phyloP scores from a whole-genome alignment of 2,797 vertebrate species.

The Uromys caudimaculatus region DNA sequence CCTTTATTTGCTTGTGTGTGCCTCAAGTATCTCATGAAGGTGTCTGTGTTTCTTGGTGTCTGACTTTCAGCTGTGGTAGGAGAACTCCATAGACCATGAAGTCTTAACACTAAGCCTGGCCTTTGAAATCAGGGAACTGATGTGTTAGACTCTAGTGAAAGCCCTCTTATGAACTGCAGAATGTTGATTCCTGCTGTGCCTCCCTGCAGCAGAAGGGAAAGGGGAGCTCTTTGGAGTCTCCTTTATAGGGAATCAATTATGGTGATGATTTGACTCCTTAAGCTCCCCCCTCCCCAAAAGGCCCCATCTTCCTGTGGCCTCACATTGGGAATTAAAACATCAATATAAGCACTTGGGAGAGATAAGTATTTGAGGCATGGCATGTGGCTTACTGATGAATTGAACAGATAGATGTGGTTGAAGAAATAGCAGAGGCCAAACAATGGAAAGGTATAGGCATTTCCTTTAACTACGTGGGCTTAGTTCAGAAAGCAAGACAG shows the following conservation, averaged over 20 bases:
- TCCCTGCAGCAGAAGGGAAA: rapidly evolving
- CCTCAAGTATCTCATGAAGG: background rate
- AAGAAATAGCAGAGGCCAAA: background rate
- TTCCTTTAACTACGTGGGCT: background rate
- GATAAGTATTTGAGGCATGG: background rate
- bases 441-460: background rate
- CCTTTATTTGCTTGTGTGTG: background rate
- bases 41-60: background rate
- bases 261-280: background rate
- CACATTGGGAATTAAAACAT: background rate
- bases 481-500: background rate
- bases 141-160: background rate
- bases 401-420: background rate
- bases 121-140: no score
- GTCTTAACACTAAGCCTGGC: background rate
- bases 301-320: background rate
- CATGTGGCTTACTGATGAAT: background rate
- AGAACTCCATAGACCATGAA: no score
- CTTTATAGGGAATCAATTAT: no score
- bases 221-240: no score
- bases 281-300: no score
- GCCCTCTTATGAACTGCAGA: rapidly evolving
- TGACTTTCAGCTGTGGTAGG: background rate
- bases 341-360: background rate
- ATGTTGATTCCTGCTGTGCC: no score